phyloP scores from a whole-genome alignment of 92 coral and sea anemone species.

The Parazoanthus atlanticus region DNA sequence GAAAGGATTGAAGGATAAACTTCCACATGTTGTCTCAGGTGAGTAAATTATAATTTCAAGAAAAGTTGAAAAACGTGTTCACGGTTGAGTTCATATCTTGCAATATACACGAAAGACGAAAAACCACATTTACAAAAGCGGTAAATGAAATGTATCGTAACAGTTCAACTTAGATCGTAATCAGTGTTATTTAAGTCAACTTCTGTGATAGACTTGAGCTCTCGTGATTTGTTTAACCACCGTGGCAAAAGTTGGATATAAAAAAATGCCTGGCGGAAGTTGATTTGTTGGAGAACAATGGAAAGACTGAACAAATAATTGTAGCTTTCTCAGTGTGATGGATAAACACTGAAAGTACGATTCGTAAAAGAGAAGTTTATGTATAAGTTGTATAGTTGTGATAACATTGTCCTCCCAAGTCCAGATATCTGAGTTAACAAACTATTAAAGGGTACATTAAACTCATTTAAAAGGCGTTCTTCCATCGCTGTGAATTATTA shows the following conservation, averaged over 20 bases:
- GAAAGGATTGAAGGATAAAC: slow-evolving; percentile 68
- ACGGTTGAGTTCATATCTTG: neutral
- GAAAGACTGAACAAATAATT: neutral
- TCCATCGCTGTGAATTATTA: slow-evolving; percentile 27
- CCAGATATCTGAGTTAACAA: neutral
- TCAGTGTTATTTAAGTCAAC: slow-evolving; percentile 9
- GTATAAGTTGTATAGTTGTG: neutral
- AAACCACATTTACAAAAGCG: neutral
- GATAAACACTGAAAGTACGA: slow-evolving; percentile 8
- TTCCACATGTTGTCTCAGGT: slow-evolving; percentile 58
- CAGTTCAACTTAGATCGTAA: neutral
- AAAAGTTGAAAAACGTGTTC: neutral
- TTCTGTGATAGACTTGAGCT: neutral
- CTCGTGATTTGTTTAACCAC: slow-evolving; percentile 22
- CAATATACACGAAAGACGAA: neutral
- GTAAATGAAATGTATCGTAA: neutral
- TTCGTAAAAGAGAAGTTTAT: neutral
- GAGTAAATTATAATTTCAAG: slow-evolving; percentile 23
- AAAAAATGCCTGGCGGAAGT: slow-evolving; percentile 37
- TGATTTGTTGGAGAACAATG: slow-evolving; percentile 32
- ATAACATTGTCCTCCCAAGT: neutral
- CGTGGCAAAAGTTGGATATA: slow-evolving; percentile 2
- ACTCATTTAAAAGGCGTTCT: neutral
- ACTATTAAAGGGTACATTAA: slow-evolving; percentile 11
- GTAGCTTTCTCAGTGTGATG: neutral